Percentiles rank a stretch among this genome's conserved stretches.
Evolutionary conservation across 2,888 invertebrate species (phyloP).

Genomic region (Oithona nana): DNA sequence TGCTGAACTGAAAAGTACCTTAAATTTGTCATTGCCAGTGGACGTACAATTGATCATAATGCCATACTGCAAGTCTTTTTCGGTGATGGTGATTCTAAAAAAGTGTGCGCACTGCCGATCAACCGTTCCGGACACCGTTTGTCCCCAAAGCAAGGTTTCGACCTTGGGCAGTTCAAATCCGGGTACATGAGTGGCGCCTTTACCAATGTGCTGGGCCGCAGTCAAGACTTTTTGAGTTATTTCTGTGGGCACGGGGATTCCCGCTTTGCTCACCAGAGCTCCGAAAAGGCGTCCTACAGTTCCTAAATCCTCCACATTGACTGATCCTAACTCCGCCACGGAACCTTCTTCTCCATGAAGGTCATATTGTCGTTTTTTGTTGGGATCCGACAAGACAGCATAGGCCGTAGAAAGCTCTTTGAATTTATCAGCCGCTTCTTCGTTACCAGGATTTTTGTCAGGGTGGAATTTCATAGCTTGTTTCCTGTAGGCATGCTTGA

Average conservation of each 20-base stretch:
- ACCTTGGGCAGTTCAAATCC: slow-evolving; percentile 10
- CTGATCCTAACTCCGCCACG: slow-evolving; percentile 4
- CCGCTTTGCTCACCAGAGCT: slow-evolving; percentile 15
- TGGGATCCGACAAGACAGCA: slow-evolving; percentile 17
- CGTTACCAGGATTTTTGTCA: slow-evolving; percentile 46
- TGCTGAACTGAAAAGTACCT: no score
- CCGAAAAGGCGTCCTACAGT: slow-evolving; percentile 16
- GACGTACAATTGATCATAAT: slow-evolving; percentile 10
- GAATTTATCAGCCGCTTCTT: slow-evolving; percentile 16
- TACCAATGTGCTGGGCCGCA: slow-evolving; percentile 5
- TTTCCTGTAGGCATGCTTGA: slow-evolving; percentile 73
- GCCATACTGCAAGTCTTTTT: slow-evolving; percentile 4
- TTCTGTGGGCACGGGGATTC: slow-evolving; percentile 16
- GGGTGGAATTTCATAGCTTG: slow-evolving; percentile 73
- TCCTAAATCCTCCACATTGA: slow-evolving; percentile 17
- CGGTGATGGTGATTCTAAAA: slow-evolving; percentile 8
- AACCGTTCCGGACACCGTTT: slow-evolving; percentile 9
- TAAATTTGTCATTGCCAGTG: slow-evolving; percentile 15
- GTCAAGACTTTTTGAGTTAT: slow-evolving; percentile 17
- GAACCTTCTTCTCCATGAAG: slow-evolving; percentile 16
- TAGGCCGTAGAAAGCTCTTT: slow-evolving; percentile 17
- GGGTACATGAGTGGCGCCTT: slow-evolving; percentile 7
- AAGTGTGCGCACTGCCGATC: slow-evolving; percentile 14
- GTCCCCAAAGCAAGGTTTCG: slow-evolving; percentile 1
- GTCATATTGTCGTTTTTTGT: slow-evolving; percentile 16